Conservation (phyloP, 2,113 vertebrate species). For the Trogon surrucura region DNA sequence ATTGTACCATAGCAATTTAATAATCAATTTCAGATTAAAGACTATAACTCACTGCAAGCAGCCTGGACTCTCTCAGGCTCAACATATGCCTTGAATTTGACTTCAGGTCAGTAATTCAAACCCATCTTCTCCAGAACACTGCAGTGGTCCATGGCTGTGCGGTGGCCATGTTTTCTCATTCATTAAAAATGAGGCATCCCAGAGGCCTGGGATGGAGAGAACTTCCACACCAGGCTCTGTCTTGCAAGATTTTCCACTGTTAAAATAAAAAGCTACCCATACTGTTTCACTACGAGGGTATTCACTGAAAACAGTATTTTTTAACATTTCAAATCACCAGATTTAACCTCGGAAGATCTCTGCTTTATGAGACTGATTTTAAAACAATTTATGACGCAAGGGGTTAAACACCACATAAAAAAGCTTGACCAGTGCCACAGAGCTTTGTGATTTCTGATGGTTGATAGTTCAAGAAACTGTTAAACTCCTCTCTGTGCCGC, state of each 20-base stretch:
- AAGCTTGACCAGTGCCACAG: not conserved
- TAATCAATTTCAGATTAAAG: conserved; percentile 38
- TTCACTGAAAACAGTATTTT: not conserved
- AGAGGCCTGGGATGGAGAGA: not conserved
- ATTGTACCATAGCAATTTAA: not conserved
- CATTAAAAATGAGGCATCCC: not conserved
- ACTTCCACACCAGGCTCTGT: not conserved
- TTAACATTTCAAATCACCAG: not conserved
- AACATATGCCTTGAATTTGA: not conserved
- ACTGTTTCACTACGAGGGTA: not conserved
- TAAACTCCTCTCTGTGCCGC: not conserved
- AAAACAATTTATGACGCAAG: not conserved
- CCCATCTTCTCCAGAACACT: not conserved
- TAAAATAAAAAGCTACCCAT: not conserved
- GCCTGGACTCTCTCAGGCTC: not conserved
- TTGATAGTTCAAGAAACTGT: not conserved
- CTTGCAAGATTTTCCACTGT: not conserved
- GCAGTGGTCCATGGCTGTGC: not conserved
- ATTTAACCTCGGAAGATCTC: not conserved
- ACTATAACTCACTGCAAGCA: not conserved
- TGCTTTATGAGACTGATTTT: not conserved
- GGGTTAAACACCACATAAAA: not conserved
- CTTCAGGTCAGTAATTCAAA: not conserved
- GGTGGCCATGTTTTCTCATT: not conserved
- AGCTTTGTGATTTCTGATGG: not conserved